Base-by-base conservation (phyloP, 2,797 vertebrate genomes). In the Sphenodon punctatus region DNA sequence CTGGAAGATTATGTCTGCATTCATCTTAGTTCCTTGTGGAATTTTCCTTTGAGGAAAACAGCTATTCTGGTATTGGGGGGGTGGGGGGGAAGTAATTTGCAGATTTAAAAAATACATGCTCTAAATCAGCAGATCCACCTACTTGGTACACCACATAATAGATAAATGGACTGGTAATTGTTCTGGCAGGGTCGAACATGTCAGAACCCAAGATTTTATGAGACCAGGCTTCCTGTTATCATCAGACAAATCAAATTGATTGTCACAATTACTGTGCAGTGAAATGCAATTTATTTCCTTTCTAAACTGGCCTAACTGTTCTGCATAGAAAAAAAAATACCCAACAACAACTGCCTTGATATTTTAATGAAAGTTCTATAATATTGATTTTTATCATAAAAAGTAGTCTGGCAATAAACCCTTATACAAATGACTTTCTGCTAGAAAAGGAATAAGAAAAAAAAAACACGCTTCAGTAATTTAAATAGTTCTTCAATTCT, bases 91-190 rank as follows among this genome's bases (percentile, higher is more conserved):
- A 43, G 17, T 59, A 87, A 39, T 65, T 55, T 71, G n/a, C 55
- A 91, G 72, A 63, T 86, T 68, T 85, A 82, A 89, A n/a, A 89
- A 88, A 82, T 43, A 38, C 8, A 23, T 12, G 65, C 64, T 3
- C 64, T 59, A 77, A 70, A 88, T 85, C 16, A 74, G 4, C 45
- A 78, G n/a, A 60, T 34, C 63, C 1, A 3, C 84, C 36, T 81
- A 69, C 55, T 60, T 8, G 0, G 0, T 17, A 38, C 41, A 63
- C 36, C 3, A 42, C 22, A 41, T 56, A 75, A 78, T 56, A 27
- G 51, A n/a, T n/a, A 19, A 22, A 3, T 72, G 3, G 2, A 42
- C 23, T 25, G 63, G 1, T 46, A 23, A 23, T 46, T 46, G 23
- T 23, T 46, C n/a, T 69, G 53, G 38, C 6, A 16, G 25, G 69